Conservation (phyloP, 2,113 vertebrate genomes). For the Burhinus bistriatus region DNA sequence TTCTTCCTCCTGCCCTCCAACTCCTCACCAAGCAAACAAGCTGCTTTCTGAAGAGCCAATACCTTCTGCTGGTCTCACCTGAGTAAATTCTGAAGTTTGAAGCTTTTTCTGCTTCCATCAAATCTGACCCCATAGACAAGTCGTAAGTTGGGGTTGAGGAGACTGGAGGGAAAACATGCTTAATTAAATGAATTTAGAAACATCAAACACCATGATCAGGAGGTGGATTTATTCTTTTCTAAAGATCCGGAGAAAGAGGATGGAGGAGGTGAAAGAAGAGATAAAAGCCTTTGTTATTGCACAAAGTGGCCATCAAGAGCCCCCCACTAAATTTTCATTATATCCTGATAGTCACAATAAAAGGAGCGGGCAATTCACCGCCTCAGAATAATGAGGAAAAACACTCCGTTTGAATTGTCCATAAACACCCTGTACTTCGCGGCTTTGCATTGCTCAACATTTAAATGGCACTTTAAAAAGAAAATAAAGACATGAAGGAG, state of each 20-base stretch:
- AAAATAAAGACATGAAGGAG: constrained; percentile 13
- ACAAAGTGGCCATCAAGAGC: constrained; percentile 13
- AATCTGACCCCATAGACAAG: not conserved
- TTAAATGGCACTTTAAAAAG: constrained; percentile 24
- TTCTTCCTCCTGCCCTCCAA: not conserved
- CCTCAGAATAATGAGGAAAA: constrained; percentile 28
- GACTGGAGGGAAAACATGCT: constrained; percentile 22
- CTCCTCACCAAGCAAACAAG: not conserved
- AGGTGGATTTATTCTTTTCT: not conserved
- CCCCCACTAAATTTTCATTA: constrained; percentile 23
- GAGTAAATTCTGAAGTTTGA: not conserved
- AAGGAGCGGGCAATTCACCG: constrained; percentile 7
- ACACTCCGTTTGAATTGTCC: not conserved
- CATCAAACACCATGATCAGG: constrained; percentile 2
- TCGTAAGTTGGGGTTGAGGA: not conserved
- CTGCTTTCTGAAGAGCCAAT: not conserved
- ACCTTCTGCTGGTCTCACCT: not conserved
- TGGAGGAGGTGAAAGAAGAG: not conserved
- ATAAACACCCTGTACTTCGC: not conserved
- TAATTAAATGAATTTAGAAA: constrained; percentile 53
- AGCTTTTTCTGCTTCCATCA: not conserved
- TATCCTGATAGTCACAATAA: not conserved
- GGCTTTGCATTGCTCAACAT: constrained; percentile 3
- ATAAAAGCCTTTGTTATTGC: not conserved
- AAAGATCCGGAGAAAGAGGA: not conserved